Conservation (phyloP, 2,888 invertebrate genomes). For the Nephrotoma flavescens region DNA sequence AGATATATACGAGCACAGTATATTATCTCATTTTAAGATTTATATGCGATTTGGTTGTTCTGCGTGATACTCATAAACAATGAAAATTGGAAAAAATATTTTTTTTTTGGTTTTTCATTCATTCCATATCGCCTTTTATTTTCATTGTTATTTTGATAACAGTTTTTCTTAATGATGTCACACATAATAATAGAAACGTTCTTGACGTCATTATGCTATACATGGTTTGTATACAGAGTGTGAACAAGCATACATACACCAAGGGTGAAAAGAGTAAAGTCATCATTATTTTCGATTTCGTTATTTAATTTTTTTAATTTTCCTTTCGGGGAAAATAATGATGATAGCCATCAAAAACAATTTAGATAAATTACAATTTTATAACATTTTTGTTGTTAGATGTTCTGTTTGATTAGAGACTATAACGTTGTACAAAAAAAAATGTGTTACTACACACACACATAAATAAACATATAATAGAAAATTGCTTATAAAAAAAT, state of each 20-base stretch:
- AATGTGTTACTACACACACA: neutral
- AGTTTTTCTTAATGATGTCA: neutral
- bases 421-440: neutral
- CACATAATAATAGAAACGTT: neutral
- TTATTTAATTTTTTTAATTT: neutral
- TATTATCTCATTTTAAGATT: neutral
- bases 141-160: neutral
- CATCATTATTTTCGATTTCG: neutral
- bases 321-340: neutral
- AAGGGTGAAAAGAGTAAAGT: neutral
- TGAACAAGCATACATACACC: neutral
- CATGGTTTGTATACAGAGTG: neutral
- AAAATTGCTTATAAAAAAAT: neutral
- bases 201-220: neutral
- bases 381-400: neutral
- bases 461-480: neutral
- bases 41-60: neutral
- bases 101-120: neutral
- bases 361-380: neutral
- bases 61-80: neutral
- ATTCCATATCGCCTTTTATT: neutral
- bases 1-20: neutral
- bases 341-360: neutral
- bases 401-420: neutral
- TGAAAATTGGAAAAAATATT: neutral